Percentiles rank a stretch among this genome's conserved stretches.
These are phyloP conservation scores for Austrofundulus limnaeus DNA, from an alignment of 2,113 vertebrate genomes.

Conservation along the genomic window DNA sequence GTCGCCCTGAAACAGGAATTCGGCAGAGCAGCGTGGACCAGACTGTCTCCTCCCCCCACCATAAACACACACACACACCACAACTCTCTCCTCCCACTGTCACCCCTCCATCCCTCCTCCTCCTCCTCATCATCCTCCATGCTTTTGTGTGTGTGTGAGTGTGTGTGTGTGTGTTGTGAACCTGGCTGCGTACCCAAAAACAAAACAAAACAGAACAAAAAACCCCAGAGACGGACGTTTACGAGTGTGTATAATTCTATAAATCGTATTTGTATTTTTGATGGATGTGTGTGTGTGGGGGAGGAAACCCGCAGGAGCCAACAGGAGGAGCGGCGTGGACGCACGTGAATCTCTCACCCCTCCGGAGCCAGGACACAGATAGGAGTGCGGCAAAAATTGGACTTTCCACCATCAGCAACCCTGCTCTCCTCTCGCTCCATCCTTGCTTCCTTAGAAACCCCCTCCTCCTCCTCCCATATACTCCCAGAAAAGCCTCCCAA, in stretches of 20 bases:
- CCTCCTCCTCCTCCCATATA: constrained; percentile 1
- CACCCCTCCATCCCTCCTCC: not conserved
- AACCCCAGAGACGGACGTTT: constrained; percentile 40
- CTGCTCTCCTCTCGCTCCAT: constrained; percentile 32
- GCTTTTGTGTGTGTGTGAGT: constrained; percentile 66
- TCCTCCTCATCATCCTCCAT: constrained; percentile 25
- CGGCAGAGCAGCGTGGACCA: constrained; percentile 55
- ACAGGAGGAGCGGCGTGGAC: constrained; percentile 39
- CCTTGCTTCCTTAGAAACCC: constrained; percentile 25
- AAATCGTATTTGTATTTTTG: constrained; percentile 1
- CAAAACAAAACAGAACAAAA: no score
- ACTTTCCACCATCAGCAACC: constrained; percentile 65
- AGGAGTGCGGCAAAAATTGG: constrained; percentile 63
- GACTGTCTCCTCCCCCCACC: constrained; percentile 76
- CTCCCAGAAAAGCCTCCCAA: constrained; percentile 32
- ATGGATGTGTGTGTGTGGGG: not conserved
- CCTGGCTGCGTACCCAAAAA: constrained; percentile 60
- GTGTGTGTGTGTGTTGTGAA: constrained; percentile 43
- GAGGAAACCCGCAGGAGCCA: constrained; percentile 20
- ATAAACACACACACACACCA: constrained; percentile 50
- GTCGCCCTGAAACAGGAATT: constrained; percentile 66
- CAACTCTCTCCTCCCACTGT: constrained; percentile 51
- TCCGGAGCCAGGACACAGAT: constrained; percentile 36
- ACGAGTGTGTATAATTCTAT: not conserved
- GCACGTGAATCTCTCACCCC: constrained; percentile 56